These are phyloP conservation scores for Spodoptera exigua DNA, from an alignment of 2,888 invertebrate genomes.

Conservation along the genomic window DNA sequence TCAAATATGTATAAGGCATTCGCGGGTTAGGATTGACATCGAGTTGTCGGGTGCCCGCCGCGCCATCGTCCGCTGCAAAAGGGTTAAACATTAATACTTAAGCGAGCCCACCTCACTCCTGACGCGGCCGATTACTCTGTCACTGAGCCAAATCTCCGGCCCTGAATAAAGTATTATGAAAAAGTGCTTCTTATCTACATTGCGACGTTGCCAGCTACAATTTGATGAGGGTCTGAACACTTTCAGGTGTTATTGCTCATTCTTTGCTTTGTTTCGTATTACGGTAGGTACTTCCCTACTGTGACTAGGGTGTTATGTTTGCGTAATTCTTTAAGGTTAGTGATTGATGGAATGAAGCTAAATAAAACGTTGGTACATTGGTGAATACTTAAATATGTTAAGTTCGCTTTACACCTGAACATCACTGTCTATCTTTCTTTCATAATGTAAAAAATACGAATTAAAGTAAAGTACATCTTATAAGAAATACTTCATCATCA, in stretches of 20 bases:
- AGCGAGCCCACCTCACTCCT: conserved; percentile 80
- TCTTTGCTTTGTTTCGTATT: conserved; percentile 12
- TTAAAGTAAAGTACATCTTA: no score
- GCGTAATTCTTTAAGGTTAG: neutral
- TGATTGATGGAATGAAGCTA: neutral
- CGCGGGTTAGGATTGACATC: conserved; percentile 80
- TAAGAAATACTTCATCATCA: neutral
- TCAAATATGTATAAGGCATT: conserved; percentile 81
- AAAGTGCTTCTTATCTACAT: conserved; percentile 86
- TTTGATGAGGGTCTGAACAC: conserved; percentile 83
- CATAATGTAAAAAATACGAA: no score
- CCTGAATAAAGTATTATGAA: conserved; percentile 89
- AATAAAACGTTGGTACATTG: no score
- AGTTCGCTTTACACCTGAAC: no score
- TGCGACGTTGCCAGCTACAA: conserved; percentile 67
- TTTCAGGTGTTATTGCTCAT: conserved; percentile 58
- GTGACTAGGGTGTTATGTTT: conserved; percentile 1
- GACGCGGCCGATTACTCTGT: conserved; percentile 86
- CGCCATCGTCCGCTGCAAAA: conserved; percentile 75
- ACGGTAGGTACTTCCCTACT: no score
- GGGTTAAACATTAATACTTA: conserved; percentile 88
- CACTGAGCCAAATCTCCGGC: conserved; percentile 83
- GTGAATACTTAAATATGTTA: no score
- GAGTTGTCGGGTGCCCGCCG: conserved; percentile 77
- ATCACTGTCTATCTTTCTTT: no score